These are phyloP conservation scores for Psettodes erumei DNA, from an alignment of 2,113 vertebrate species.

Conservation along the genomic window DNA sequence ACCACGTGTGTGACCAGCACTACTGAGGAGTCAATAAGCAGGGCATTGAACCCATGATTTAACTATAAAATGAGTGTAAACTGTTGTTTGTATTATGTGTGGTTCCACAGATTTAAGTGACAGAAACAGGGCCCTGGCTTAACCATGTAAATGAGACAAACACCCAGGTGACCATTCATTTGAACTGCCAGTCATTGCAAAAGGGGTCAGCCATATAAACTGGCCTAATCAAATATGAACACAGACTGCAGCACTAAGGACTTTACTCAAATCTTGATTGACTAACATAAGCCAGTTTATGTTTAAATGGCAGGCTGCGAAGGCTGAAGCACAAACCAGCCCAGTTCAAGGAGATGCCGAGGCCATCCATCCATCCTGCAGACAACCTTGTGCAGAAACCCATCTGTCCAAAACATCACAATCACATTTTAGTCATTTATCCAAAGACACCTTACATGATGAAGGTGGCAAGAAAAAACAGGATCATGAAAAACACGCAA, in stretches of 20 bases:
- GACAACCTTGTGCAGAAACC: constrained; percentile 12
- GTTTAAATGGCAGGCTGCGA: background rate
- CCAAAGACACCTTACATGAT: no score
- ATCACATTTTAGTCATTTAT: constrained; percentile 23
- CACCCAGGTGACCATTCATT: background rate
- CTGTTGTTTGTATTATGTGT: background rate
- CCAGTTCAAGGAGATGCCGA: constrained; percentile 32
- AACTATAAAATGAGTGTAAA: background rate
- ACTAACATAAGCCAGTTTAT: background rate
- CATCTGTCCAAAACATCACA: background rate
- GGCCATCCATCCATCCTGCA: background rate
- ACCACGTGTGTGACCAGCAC: background rate
- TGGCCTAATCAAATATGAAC: background rate
- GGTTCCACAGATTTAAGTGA: background rate
- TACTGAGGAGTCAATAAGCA: background rate
- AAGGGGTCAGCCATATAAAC: background rate
- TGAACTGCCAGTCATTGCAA: background rate
- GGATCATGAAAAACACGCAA: background rate
- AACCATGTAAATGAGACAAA: background rate
- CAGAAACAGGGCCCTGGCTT: background rate
- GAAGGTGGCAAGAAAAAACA: no score
- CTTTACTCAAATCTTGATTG: background rate
- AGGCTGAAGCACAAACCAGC: background rate
- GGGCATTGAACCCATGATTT: background rate
- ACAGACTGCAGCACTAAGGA: background rate